These are phyloP conservation scores for Leuciscus idus DNA, from an alignment of 2,113 vertebrate species.

Conservation along the genomic window DNA sequence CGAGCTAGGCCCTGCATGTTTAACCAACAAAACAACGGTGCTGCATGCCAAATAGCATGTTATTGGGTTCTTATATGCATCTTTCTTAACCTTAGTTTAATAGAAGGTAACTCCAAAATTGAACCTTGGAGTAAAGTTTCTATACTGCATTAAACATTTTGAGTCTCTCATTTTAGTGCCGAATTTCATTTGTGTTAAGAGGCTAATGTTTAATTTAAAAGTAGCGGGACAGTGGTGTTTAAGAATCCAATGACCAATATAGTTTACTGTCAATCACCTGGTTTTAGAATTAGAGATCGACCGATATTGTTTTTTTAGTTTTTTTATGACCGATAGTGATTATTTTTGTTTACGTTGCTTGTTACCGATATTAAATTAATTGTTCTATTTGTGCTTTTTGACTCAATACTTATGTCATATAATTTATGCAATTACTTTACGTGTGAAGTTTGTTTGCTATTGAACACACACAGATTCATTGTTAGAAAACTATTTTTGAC, in stretches of 20 bases:
- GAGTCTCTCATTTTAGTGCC: background rate
- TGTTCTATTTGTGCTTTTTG: background rate
- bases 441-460: no score
- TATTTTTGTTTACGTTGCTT: background rate
- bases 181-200: background rate
- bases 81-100: slow-evolving; percentile 45
- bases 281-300: background rate
- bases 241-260: background rate
- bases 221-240: background rate
- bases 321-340: background rate
- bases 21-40: slow-evolving; percentile 60
- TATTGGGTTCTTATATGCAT: slow-evolving; percentile 56
- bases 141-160: background rate
- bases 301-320: background rate
- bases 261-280: background rate
- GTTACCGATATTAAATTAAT: background rate
- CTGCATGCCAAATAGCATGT: slow-evolving; percentile 75
- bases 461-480: no score
- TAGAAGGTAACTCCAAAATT: background rate
- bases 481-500: no score
- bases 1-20: slow-evolving; percentile 73
- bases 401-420: background rate
- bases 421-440: no score
- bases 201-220: background rate
- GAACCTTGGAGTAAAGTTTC: slow-evolving; percentile 5